phyloP scores from a whole-genome alignment of 2,113 vertebrate species.

The Archilochus colubris region DNA sequence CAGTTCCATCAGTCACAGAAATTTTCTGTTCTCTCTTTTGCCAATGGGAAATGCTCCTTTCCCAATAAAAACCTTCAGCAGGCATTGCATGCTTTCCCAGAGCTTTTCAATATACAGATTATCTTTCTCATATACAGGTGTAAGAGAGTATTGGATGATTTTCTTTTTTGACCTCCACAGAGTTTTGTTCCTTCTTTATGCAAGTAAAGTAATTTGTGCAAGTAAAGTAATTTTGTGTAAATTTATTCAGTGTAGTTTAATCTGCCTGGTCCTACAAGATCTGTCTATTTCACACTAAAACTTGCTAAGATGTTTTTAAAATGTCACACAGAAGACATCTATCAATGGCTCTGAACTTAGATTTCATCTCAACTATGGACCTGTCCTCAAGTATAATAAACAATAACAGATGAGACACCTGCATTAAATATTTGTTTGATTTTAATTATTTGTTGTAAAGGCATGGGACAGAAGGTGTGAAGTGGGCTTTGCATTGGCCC shows the following conservation, averaged over 20 bases:
- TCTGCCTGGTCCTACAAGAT: neutral
- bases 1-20: neutral
- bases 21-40: neutral
- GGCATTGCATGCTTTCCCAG: neutral
- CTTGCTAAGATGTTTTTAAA: neutral
- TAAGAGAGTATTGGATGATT: neutral
- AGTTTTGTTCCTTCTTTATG: neutral
- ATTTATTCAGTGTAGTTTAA: neutral
- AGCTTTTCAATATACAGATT: neutral
- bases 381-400: neutral
- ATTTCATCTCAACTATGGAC: neutral
- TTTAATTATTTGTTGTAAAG: neutral
- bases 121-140: neutral
- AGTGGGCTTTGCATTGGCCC: neutral
- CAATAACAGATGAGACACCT: neutral
- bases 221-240: neutral
- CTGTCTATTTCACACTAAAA: neutral
- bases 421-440: neutral
- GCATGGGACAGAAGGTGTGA: neutral
- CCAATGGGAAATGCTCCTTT: neutral
- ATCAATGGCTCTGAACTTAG: neutral
- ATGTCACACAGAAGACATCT: neutral
- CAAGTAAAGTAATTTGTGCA: neutral
- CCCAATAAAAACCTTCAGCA: neutral
- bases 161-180: neutral